Evolutionary conservation across 2,888 invertebrate species (phyloP), one percentile per base, ranked within the genome.

Genomic region (Nebria salina): DNA sequence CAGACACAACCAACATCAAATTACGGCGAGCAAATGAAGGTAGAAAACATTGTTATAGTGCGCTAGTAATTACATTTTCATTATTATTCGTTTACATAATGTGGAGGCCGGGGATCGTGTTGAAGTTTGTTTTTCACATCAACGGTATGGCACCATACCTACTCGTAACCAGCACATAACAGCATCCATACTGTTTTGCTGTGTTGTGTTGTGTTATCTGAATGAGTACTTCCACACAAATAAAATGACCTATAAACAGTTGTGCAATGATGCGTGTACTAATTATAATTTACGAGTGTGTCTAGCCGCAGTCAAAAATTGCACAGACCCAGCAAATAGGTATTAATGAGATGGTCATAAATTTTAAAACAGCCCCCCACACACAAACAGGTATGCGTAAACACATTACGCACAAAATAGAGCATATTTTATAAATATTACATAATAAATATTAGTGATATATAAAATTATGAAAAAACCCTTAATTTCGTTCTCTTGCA

Each of bases 211-310:
- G 25, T 68, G 26, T 9, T 68, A 15, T 70, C 70, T 2, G 70
- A 70, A 70, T 70, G 70, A 25, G 70, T 9, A 20, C 13, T 25
- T 70, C 15, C 34, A 34, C 70, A 70, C 54, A 54, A 54, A 34
- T 70, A 70, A 70, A 70, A 70, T 70, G 70, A 26, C 26, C 70
- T 70, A 70, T 70, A 34, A 70, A 70, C 70, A 70, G 25, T 26
- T 9, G 34, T 70, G 34, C 70, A 70, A 70, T 70, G 70, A 25
- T 70, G 70, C 70, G 34, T 70, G 34, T 70, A 25, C 70, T 70
- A 70, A 70, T 70, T 70, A 70, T 70, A 70, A 70, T 70, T 70
- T 70, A 70, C 70, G 70, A 70, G 26, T 34, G 25, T 70, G 70
- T 70, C 70, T 70, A 70, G 25, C 34, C 70, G 9, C 70, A 25